Evolutionary conservation across 2,113 vertebrate species (phyloP), one percentile per base, ranked within the genome.

Genomic region (Collichthys lucidus): DNA sequence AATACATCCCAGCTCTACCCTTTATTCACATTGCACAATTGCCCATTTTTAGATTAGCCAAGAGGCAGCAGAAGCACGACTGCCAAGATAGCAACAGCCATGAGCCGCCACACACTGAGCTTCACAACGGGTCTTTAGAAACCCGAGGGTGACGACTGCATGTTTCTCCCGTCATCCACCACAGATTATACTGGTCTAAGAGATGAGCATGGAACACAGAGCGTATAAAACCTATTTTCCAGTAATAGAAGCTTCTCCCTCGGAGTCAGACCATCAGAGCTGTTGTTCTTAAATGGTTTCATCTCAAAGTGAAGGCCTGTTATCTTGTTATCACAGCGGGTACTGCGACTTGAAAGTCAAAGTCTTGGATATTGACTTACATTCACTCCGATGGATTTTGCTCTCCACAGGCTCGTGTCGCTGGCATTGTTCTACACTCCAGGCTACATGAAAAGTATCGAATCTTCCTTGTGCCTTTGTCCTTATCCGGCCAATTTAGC

Each of bases 401-500:
- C 73, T 76, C 40, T 7, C 35, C 1, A 15, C 59, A 11, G 31
- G 73, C 47, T 61, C 47, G 17, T 74, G 77, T 67, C 35, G 11
- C 17, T 64, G 62, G 44, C 47, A 74, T 69, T 62, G 74, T 76
- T 70, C 50, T 63, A 12, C 11, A 31, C 88, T 81, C 64, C 68
- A 63, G 81, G 81, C 79, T 60, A 83, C 79, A 85, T 52, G 64
- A 69, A 77, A 52, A 74, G 40, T 81, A 82, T 89, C 74, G 74
- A 79, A 73, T 84, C 80, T 61, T 83, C 17, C 26, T 59, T 31
- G 15, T 66, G 70, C 57, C 68, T 82, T 86, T 75, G 79, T 85
- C 71, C 77, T 79, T 44, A 77, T 85, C 63, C 74, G 77, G 59
- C 79, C 85, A 85, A 83, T 90, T 83, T 75, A 79, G 50, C 67